Conservation (phyloP, 2,888 invertebrate genomes). For the Elaeidobius kamerunicus region DNA sequence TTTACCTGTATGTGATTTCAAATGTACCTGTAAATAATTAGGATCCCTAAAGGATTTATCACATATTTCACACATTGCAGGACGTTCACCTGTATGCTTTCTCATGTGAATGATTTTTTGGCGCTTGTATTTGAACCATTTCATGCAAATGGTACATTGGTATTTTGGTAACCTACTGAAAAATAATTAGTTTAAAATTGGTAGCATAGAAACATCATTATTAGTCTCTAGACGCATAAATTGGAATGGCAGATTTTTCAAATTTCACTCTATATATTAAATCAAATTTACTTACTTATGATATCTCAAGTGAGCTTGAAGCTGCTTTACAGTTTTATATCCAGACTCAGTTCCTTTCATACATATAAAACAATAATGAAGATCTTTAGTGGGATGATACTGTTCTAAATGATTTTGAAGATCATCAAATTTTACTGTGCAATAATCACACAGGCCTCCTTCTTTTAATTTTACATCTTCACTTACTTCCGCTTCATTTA, state of each 20-base stretch:
- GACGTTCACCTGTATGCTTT: constrained; percentile 43
- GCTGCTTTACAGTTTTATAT: constrained; percentile 29
- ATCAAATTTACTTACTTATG: constrained; percentile 38
- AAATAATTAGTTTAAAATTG: constrained; percentile 5
- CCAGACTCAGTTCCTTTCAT: constrained; percentile 31
- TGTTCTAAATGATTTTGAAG: constrained; percentile 28
- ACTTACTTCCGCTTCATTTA: too few species aligned
- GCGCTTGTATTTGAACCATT: constrained; percentile 38
- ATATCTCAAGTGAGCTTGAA: constrained; percentile 36
- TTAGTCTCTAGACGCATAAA: too few species aligned
- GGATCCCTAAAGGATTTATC: constrained; percentile 41
- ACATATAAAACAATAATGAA: constrained; percentile 37
- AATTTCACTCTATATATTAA: too few species aligned
- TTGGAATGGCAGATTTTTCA: too few species aligned
- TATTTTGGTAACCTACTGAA: constrained; percentile 34
- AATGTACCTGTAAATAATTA: constrained; percentile 40
- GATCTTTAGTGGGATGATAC: constrained; percentile 32
- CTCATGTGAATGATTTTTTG: constrained; percentile 41
- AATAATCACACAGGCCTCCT: constrained; percentile 18
- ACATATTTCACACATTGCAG: constrained; percentile 38
- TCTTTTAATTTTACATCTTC: neutral
- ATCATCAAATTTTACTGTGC: constrained; percentile 23
- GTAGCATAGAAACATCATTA: too few species aligned
- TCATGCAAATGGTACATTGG: constrained; percentile 40
- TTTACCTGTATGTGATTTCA: constrained; percentile 41